These are phyloP conservation scores for Diabrotica balteata DNA, from an alignment of 2,888 invertebrate species.

Conservation along the genomic window DNA sequence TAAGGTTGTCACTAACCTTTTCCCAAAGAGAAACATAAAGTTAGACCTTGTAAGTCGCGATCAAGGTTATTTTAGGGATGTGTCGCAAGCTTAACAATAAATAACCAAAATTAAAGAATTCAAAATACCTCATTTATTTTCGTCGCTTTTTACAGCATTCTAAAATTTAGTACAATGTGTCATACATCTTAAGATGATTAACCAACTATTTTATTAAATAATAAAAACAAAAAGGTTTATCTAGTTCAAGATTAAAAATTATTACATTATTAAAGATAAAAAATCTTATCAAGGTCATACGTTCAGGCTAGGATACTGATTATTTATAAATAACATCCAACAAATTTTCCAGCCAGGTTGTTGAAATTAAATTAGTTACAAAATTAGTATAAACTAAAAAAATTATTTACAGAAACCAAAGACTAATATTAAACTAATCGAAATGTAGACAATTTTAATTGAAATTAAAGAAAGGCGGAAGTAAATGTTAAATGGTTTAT, in stretches of 20 bases:
- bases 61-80: no score
- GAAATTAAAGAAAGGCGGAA: no score
- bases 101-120: neutral
- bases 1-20: no score
- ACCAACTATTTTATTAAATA: conserved; percentile 23
- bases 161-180: conserved; percentile 42
- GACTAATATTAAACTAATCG: neutral
- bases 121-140: conserved; percentile 47
- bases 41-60: no score
- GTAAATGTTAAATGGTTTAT: neutral
- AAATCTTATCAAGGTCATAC: no score
- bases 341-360: no score
- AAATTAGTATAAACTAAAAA: conserved; percentile 6
- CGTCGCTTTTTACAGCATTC: conserved; percentile 39
- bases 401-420: conserved; percentile 7
- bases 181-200: conserved; percentile 34
- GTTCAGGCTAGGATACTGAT: no score
- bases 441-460: neutral
- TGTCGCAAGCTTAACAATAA: no score
- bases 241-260: conserved; percentile 20
- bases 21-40: no score
- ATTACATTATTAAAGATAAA: neutral
- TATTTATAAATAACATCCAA: no score
- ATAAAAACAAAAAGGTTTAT: conserved; percentile 30
- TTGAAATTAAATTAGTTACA: no score